Base-by-base conservation (phyloP, 2,797 vertebrate genomes). In the Heterohyrax brucei region DNA sequence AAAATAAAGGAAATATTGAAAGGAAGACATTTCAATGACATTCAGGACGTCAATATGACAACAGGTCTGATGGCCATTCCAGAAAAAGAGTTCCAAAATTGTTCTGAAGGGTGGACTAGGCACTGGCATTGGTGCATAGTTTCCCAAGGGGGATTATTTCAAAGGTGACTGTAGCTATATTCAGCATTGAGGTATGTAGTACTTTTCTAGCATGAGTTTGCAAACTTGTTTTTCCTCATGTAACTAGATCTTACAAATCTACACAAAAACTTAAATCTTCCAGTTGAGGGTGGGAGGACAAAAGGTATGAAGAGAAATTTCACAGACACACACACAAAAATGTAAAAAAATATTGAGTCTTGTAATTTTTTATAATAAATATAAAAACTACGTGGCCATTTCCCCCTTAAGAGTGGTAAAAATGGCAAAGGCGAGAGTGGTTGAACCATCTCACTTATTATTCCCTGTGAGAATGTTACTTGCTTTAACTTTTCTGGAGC, bases 341-440 rank as follows among this genome's bases (percentile, higher is more conserved):
- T 88, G 21, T 72, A 78, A 88, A 46, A 88, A 46, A 92, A 68
- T 68, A 70, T 2, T 64, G 50, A 77, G 39, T 81, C n/a, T 78
- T 94, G 48, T 0, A 48, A 56, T 56, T 33, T 77, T 94, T 89
- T 83, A 44, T 78, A n/a, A 87, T 81, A 7, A 68, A 77, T 61
- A 83, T 77, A 59, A 59, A 87, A 87, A 61, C 10, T 87, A 92
- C 56, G 7, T 56, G 53, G 56, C 44, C 46, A 28, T 1, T 87
- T 87, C 14, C 5, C 8, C 21, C 28, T 76, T 21, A 66, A n/a
- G 39, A 61, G 19, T 64, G 33, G 66, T n/a, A 66, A 46, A 62
- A 10, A 53, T 83, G 22, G 75, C 80, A 59, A 81, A 75, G 33
- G 18, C n/a, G 30, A 62, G 82, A 4, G 68, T 46, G 19, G 7